Percentiles rank a stretch among this genome's conserved stretches.
These are phyloP conservation scores for Tympanuchus pallidicinctus DNA, from an alignment of 2,113 vertebrate genomes.

Conservation along the genomic window DNA sequence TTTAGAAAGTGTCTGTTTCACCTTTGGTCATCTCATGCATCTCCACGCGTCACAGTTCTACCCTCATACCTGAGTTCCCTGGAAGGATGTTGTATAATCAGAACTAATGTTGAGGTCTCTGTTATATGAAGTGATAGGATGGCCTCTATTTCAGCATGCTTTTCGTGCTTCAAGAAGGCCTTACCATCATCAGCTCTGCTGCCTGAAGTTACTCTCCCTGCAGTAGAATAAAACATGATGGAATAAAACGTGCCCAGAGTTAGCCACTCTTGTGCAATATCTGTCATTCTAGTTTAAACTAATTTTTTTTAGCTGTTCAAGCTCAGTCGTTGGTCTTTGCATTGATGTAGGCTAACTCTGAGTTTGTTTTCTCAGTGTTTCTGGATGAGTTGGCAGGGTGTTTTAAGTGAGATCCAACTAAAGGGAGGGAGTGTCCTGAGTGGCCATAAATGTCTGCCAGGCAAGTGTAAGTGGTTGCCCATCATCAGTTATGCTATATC, in stretches of 20 bases:
- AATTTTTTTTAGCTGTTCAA: neutral
- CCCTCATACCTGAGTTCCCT: fast-evolving
- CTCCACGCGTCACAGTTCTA: fast-evolving
- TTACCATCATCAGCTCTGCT: neutral
- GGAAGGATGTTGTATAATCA: neutral
- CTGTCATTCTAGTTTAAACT: neutral
- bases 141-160: neutral
- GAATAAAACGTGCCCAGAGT: neutral
- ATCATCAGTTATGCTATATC: neutral
- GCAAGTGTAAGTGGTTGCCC: neutral
- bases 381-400: neutral
- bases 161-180: neutral
- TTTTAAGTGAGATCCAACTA: neutral
- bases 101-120: neutral
- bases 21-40: fast-evolving
- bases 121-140: neutral
- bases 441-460: neutral
- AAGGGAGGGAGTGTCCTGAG: neutral
- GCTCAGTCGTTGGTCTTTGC: neutral
- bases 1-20: neutral
- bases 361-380: neutral
- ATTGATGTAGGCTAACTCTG: neutral
- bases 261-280: neutral
- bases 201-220: neutral
- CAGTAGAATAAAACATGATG: neutral